Conservation (phyloP, 2,113 vertebrate genomes). For the Gopherus evgoodei region DNA sequence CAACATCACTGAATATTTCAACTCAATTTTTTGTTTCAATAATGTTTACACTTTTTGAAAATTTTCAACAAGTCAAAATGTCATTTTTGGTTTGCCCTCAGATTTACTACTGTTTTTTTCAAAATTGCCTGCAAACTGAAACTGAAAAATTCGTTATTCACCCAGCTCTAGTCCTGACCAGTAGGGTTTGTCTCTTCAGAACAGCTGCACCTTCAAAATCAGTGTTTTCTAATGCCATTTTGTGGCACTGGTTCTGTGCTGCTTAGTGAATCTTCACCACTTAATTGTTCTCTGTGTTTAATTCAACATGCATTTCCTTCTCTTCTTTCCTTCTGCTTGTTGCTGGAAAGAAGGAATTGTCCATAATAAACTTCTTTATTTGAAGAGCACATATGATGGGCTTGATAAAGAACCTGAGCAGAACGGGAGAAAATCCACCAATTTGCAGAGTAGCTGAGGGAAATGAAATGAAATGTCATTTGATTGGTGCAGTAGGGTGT, state of each 20-base stretch:
- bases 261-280: background rate
- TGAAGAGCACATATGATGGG: background rate
- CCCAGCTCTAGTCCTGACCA: background rate
- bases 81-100: no score
- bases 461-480: background rate
- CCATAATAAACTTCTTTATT: background rate
- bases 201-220: background rate
- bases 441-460: accelerated
- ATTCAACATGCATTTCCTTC: background rate
- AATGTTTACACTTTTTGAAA: no score
- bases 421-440: accelerated
- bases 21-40: no score
- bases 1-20: no score
- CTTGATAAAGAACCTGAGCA: background rate
- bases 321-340: background rate
- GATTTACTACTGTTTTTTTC: no score
- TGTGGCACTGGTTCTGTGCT: background rate
- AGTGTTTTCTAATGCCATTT: background rate
- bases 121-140: no score
- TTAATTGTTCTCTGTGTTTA: background rate
- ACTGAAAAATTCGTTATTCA: no score
- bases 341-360: background rate
- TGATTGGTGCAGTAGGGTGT: accelerated
- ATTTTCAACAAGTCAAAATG: no score
- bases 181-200: background rate